phyloP scores from a whole-genome alignment of 1,140 invertebrate genomes.

The Trialeurodes vaporariorum region DNA sequence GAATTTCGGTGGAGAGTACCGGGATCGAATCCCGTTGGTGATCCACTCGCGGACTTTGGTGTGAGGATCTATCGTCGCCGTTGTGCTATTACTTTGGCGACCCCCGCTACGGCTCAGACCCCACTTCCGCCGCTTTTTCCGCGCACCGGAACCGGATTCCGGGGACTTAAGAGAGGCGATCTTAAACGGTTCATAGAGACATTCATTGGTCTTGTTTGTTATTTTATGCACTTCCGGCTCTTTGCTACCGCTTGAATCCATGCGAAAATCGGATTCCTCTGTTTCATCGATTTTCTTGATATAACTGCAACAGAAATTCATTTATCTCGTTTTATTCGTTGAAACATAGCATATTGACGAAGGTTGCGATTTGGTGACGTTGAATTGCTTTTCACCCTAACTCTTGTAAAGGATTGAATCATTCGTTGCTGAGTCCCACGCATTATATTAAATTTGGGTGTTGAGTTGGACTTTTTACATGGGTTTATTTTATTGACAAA shows the following conservation, averaged over 20 bases:
- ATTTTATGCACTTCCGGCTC: conserved; percentile 10
- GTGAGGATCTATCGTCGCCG: conserved; percentile 55
- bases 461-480: too few species aligned
- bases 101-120: conserved; percentile 53
- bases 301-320: too few species aligned
- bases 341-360: too few species aligned
- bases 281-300: conserved; percentile 12
- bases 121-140: conserved; percentile 48
- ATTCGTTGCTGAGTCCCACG: too few species aligned
- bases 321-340: too few species aligned
- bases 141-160: conserved; percentile 39
- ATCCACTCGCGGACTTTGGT: conserved; percentile 78
- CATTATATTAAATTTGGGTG: too few species aligned
- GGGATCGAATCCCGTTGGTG: conserved; percentile 47
- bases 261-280: background rate
- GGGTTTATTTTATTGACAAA: too few species aligned
- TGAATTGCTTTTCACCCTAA: too few species aligned
- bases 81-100: conserved; percentile 64
- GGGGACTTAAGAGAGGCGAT: conserved; percentile 38
- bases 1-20: conserved; percentile 50
- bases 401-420: too few species aligned
- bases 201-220: conserved; percentile 25
- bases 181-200: conserved; percentile 34
- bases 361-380: too few species aligned
- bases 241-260: background rate